Evolutionary conservation across 2,888 invertebrate species (phyloP).

Genomic region (Sepiola atlantica): DNA sequence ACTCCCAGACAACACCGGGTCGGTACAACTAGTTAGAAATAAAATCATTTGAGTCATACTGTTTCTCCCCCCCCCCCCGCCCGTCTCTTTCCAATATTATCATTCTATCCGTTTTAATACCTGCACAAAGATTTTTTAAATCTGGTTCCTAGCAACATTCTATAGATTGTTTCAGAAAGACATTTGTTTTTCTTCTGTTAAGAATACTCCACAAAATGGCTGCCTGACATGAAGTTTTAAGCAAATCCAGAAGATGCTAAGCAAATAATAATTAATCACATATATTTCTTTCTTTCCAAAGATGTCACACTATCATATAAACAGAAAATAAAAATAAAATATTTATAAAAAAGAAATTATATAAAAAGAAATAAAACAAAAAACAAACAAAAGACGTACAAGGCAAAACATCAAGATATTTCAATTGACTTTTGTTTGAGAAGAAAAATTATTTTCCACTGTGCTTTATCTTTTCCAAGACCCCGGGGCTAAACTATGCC

Average conservation of each 20-base stretch:
- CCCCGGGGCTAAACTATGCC: neutral
- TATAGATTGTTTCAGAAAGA: neutral
- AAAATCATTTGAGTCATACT: too few relatives aligned
- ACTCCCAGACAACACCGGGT: too few relatives aligned
- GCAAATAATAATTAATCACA: constrained; percentile 19
- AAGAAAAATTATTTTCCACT: neutral
- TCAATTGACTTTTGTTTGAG: constrained; percentile 32
- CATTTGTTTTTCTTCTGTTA: neutral
- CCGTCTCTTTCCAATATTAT: too few relatives aligned
- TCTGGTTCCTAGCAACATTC: neutral
- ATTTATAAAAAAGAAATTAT: neutral
- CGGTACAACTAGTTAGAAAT: too few relatives aligned
- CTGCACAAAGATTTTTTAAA: too few relatives aligned
- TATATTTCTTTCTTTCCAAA: neutral
- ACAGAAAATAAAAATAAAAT: neutral
- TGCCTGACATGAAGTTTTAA: neutral
- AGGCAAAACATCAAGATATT: constrained; percentile 13
- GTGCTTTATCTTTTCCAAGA: neutral
- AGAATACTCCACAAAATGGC: neutral
- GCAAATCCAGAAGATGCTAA: neutral
- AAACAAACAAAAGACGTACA: neutral
- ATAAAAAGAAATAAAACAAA: too few relatives aligned
- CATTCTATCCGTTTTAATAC: too few relatives aligned
- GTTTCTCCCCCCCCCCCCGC: too few relatives aligned
- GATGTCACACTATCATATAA: neutral